A percentile compares a stretch with the other conserved stretches of the same genome.
Evolutionary conservation across 2,888 invertebrate species (phyloP).

Genomic region (Hemithea aestivaria): DNA sequence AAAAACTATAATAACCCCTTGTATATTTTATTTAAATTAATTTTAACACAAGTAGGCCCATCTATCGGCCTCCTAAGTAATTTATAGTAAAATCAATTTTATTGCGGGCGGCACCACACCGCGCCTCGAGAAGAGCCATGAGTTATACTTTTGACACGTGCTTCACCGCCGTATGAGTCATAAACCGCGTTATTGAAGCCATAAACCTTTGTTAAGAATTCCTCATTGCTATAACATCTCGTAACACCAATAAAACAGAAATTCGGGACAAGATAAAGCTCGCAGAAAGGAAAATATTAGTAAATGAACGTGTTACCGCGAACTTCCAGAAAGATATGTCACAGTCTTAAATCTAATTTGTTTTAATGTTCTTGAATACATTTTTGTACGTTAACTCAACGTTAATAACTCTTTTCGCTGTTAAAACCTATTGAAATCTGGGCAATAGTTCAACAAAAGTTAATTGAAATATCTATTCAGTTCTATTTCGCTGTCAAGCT

Average conservation of each 20-base stretch:
- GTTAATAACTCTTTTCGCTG: no score
- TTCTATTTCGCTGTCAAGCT: no score
- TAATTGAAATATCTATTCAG: no score
- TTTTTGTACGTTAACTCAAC: no score
- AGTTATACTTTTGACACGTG: conserved; percentile 57
- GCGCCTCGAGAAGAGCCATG: conserved; percentile 21
- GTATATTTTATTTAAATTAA: no score
- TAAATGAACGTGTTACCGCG: conserved; percentile 42
- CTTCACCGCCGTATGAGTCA: conserved; percentile 54
- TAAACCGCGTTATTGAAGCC: conserved; percentile 66
- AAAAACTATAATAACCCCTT: no score
- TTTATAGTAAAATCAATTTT: conserved; percentile 35
- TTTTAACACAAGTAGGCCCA: no score
- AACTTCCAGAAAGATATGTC: conserved; percentile 26
- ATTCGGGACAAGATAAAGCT: conserved; percentile 32
- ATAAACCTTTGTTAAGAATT: conserved; percentile 69
- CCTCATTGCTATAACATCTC: conserved; percentile 56
- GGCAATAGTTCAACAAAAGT: no score
- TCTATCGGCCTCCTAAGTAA: conserved; percentile 5
- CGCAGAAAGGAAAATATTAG: conserved; percentile 42
- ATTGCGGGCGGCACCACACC: conserved; percentile 28
- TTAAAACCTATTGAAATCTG: no score
- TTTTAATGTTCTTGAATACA: conserved; percentile 4
- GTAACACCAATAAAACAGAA: conserved; percentile 49
- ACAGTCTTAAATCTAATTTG: conserved; percentile 5